Conservation (phyloP, 2,113 vertebrate genomes). For the Halichoerus grypus region DNA sequence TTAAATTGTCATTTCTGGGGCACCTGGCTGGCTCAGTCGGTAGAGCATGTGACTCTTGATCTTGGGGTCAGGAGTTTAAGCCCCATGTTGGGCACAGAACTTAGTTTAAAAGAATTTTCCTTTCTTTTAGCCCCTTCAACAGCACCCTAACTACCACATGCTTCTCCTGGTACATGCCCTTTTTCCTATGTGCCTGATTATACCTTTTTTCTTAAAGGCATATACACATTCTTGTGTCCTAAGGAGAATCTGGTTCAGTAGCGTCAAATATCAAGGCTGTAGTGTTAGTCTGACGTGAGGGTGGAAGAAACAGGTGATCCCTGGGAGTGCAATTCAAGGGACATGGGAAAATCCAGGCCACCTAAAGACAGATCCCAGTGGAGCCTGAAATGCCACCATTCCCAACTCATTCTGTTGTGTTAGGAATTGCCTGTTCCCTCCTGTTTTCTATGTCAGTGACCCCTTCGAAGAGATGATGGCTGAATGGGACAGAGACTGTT, state of each 20-base stretch:
- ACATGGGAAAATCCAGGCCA: not conserved
- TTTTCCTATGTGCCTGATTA: not conserved
- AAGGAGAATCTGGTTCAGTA: not conserved
- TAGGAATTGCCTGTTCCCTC: not conserved
- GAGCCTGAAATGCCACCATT: not conserved
- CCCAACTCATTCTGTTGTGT: accelerated
- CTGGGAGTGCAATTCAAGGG: not conserved
- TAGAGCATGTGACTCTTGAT: not conserved
- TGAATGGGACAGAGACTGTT: not conserved
- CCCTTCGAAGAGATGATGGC: not conserved
- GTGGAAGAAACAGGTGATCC: not conserved
- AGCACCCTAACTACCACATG: accelerated
- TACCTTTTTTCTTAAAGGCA: not conserved
- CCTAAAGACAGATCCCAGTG: too few relatives aligned
- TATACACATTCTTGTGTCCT: not conserved
- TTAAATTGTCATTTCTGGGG: not conserved
- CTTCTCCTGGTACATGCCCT: not conserved
- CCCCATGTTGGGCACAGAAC: not conserved
- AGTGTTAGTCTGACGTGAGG: not conserved
- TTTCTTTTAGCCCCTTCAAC: accelerated
- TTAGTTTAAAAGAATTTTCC: not conserved
- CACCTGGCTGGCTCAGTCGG: not conserved
- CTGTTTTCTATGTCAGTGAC: not conserved
- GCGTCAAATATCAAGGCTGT: not conserved
- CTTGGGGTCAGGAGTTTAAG: not conserved